phyloP scores from a whole-genome alignment of 2,888 invertebrate genomes.

The Drosophila gaucha region DNA sequence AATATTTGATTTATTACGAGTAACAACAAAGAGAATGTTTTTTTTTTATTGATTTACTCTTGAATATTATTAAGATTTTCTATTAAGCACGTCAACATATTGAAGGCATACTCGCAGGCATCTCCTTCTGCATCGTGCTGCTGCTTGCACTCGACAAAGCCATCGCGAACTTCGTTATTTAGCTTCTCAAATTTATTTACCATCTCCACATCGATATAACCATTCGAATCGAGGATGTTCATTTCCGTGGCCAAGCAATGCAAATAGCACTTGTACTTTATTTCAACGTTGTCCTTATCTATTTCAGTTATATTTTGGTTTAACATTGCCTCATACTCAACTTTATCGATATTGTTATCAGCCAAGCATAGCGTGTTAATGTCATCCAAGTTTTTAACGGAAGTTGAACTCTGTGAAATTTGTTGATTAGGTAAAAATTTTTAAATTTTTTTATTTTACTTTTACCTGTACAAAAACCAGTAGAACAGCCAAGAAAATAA shows the following conservation, averaged over 20 bases:
- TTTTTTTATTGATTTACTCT: not conserved
- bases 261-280: slow-evolving; percentile 40
- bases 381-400: not conserved
- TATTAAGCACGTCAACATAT: not conserved
- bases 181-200: not conserved
- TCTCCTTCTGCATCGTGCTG: not conserved
- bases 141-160: slow-evolving; percentile 9
- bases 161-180: not conserved
- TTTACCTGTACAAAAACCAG: not conserved
- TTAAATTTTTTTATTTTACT: not conserved
- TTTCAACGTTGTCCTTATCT: slow-evolving; percentile 26
- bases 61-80: not conserved
- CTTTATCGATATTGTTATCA: slow-evolving; percentile 24
- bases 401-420: slow-evolving; percentile 7
- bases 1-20: not conserved
- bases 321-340: slow-evolving; percentile 21
- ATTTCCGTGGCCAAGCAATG: slow-evolving; percentile 27
- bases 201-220: slow-evolving; percentile 28
- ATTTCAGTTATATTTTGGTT: slow-evolving; percentile 22
- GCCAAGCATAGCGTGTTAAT: slow-evolving; percentile 23
- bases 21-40: not conserved
- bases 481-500: not conserved
- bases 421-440: no score
- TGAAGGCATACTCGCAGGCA: slow-evolving; percentile 10
- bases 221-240: slow-evolving; percentile 31